Conservation (phyloP, 2,797 vertebrate genomes). For the Anguilla marmorata region DNA sequence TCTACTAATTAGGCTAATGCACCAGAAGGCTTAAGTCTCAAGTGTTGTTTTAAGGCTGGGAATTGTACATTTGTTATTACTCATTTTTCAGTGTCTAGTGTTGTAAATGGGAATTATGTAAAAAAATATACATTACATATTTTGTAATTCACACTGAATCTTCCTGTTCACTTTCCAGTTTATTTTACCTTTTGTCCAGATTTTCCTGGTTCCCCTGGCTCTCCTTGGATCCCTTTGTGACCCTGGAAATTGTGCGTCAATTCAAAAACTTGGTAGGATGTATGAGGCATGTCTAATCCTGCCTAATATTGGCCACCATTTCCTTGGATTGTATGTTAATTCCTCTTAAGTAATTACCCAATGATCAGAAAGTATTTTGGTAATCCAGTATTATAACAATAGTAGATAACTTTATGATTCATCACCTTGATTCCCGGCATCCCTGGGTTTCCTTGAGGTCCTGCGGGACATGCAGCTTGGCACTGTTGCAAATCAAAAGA, state of each 20-base stretch:
- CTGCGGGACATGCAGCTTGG: conserved; percentile 72
- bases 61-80: background rate
- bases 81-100: background rate
- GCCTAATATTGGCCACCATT: background rate
- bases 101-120: background rate
- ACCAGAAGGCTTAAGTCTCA: background rate
- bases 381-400: background rate
- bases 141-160: background rate
- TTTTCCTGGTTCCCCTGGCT: conserved; percentile 63
- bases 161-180: background rate
- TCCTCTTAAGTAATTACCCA: background rate
- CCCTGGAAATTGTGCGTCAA: conserved; percentile 58
- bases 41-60: background rate
- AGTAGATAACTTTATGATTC: conserved; percentile 1
- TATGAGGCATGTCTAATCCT: background rate
- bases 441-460: conserved; percentile 70
- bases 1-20: background rate
- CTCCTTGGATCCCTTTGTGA: conserved; percentile 70
- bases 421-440: conserved; percentile 76
- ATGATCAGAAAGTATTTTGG: background rate
- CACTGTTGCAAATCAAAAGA: conserved; percentile 61
- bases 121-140: background rate
- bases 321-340: background rate
- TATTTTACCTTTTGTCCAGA: conserved; percentile 68
- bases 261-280: background rate